A percentile compares a stretch with the other conserved stretches of the same genome.
Conservation (phyloP, 2,113 vertebrate species). For the Sitta europaea region DNA sequence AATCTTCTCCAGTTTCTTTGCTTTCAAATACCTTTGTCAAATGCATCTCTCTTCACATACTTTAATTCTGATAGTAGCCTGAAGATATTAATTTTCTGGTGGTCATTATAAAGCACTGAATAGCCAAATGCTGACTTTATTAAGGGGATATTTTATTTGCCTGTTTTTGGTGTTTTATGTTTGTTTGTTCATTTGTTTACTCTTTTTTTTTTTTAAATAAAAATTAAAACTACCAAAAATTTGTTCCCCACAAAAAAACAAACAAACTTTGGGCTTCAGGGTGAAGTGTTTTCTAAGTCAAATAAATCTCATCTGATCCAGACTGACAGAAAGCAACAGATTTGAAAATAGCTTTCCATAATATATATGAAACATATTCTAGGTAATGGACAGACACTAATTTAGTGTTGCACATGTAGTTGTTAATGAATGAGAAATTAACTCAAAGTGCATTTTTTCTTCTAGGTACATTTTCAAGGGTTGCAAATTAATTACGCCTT, state of each 20-base stretch:
- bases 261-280: neutral
- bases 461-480: neutral
- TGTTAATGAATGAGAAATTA: neutral
- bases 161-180: neutral
- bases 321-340: neutral
- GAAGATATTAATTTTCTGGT: neutral
- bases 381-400: neutral
- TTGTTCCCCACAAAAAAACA: fast-evolving
- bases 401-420: neutral
- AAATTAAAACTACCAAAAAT: too few species aligned
- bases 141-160: too few species aligned
- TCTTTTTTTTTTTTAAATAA: neutral
- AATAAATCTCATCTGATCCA: neutral
- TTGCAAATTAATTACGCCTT: neutral
- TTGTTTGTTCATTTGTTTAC: neutral
- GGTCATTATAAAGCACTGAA: neutral
- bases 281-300: neutral
- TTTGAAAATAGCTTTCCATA: neutral
- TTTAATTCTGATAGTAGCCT: neutral
- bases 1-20: neutral
- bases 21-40: neutral
- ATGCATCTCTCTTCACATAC: neutral
- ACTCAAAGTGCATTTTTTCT: neutral
- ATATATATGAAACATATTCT: neutral
- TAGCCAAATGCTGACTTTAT: neutral